Base-by-base conservation (phyloP, 2,113 vertebrate species). In the Girardinichthys multiradiatus region DNA sequence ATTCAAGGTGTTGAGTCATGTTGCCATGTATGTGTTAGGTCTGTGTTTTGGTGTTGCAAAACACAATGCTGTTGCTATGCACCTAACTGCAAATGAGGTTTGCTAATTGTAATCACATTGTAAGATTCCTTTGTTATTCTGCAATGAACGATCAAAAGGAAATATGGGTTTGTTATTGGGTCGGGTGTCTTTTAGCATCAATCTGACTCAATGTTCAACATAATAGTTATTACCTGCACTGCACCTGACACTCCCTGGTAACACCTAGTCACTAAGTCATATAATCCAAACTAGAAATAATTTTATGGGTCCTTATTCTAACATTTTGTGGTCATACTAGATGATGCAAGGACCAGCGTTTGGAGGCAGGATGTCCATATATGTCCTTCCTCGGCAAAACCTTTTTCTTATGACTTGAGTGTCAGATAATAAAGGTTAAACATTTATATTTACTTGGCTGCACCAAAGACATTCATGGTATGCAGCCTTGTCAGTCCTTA, bases 361-460 rank as follows among this genome's bases (percentile, higher is more conserved):
- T 19, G 17, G 48, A 54, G 24, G 48, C 9, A 21, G 9, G n/a
- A 54, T n/a, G 21, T 48, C 59, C n/a, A 68, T 64, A 73, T 64
- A 48, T 33, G 64, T 67, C 24, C 27, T 28, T 63, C 48, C 4
- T 21, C 59, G 28, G 0, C 19, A 29, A 35, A 58, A 24, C 51
- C 24, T 42, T 28, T 28, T 71, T 37, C 51, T 1, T 19, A 11
- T 70, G 42, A 57, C 48, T 21, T 39, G 19, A 39, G 21, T 21
- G 4, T 12, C 30, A 28, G 8, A n/a, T 3, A 7, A 0, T 57
- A 17, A 70, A 76, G 0, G 29, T 4, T 14, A 0, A 11, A 15
- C 31, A 57, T 31, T 21, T 57, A 4, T 26, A 26, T 61, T 2
- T 33, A 7, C 48, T 62, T 62, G 0, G 0, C 15, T 28, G 9